phyloP scores from a whole-genome alignment of 2,888 invertebrate species.

The Rhimphoctona megacephalus region DNA sequence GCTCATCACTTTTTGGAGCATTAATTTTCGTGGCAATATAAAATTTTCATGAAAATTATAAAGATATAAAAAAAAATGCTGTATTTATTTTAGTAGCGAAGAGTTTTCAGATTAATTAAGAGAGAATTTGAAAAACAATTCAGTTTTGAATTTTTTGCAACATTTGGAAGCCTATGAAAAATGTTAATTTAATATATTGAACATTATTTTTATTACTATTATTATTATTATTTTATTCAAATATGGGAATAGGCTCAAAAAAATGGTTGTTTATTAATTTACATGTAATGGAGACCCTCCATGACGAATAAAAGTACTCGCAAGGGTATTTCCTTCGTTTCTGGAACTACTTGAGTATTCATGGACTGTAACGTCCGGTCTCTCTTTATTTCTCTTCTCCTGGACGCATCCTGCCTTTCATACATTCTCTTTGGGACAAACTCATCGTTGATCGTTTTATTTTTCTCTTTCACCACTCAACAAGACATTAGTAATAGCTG shows the following conservation, averaged over 20 bases:
- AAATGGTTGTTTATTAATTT: neutral
- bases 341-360: conserved; percentile 83
- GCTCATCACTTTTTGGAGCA: neutral
- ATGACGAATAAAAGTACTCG: conserved; percentile 24
- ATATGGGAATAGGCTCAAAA: neutral
- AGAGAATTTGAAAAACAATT: neutral
- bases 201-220: neutral
- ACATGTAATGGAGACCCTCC: conserved; percentile 13
- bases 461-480: conserved; percentile 40
- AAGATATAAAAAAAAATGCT: too few species aligned
- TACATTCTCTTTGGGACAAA: conserved; percentile 66
- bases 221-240: conserved; percentile 26
- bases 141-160: neutral
- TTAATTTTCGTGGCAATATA: neutral
- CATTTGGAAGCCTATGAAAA: neutral
- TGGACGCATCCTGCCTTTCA: conserved; percentile 80
- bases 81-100: too few species aligned
- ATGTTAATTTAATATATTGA: neutral
- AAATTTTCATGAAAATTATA: neutral
- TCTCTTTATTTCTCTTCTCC: conserved; percentile 60
- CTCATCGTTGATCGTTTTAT: conserved; percentile 45
- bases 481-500: conserved; percentile 43
- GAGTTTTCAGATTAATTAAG: neutral
- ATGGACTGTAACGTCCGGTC: conserved; percentile 80
- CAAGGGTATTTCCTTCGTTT: conserved; percentile 82